A percentile compares a stretch with the other conserved stretches of the same genome.
These are phyloP conservation scores for Dasyprocta punctata DNA, from an alignment of 2,113 vertebrate genomes.

Conservation along the genomic window DNA sequence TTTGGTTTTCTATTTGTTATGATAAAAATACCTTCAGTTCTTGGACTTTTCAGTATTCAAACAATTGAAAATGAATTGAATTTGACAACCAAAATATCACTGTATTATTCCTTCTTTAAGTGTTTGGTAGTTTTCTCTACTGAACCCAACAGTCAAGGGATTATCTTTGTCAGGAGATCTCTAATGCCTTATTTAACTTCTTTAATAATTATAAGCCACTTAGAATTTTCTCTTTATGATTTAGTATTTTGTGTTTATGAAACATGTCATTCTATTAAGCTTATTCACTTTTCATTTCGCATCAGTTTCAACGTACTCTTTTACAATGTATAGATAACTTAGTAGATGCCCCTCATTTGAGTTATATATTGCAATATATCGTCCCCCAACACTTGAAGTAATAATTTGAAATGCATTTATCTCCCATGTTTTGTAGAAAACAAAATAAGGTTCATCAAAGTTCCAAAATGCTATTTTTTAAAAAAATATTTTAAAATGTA, in stretches of 20 bases:
- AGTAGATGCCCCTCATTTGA: not conserved
- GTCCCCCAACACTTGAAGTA: not conserved
- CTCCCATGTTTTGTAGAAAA: not conserved
- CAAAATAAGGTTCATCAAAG: not conserved
- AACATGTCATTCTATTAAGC: too few relatives aligned
- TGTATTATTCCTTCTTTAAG: not conserved
- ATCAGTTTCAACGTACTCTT: not conserved
- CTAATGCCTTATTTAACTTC: not conserved
- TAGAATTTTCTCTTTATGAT: not conserved
- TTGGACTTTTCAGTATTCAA: not conserved
- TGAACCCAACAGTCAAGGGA: not conserved
- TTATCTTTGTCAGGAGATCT: not conserved
- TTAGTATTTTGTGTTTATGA: not conserved
- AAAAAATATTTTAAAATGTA: not conserved
- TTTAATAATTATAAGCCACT: not conserved
- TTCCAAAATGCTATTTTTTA: not conserved
- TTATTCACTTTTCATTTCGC: not conserved
- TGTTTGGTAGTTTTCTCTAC: not conserved
- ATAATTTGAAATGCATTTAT: not conserved
- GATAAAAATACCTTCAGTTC: not conserved
- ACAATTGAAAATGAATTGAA: not conserved
- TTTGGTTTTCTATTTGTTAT: not conserved
- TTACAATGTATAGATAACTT: not conserved
- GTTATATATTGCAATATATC: not conserved
- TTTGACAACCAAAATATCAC: not conserved